Conservation (phyloP, 1,140 invertebrate species). For the Cryptotermes secundus region DNA sequence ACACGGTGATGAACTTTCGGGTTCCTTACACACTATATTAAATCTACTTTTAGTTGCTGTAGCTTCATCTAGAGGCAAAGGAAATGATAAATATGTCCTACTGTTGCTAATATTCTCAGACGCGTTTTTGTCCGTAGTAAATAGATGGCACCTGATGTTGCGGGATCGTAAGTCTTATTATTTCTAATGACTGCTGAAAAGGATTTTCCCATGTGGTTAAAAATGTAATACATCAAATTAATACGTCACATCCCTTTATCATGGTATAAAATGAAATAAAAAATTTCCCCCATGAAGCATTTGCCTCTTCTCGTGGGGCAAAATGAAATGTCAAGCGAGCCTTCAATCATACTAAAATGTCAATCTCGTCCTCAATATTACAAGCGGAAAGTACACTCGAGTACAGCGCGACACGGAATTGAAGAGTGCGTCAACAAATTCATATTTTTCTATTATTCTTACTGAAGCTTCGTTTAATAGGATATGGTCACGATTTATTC, state of each 20-base stretch:
- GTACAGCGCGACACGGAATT: not conserved
- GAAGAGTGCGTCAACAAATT: not conserved
- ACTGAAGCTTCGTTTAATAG: too few species aligned
- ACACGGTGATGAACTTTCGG: too few species aligned
- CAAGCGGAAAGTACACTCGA: not conserved
- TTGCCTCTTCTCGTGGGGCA: not conserved
- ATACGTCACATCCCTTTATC: not conserved
- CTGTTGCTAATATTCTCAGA: not conserved
- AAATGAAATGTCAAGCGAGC: not conserved
- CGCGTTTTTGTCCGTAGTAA: not conserved
- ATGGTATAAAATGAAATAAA: not conserved
- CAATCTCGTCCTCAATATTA: not conserved
- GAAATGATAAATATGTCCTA: too few species aligned
- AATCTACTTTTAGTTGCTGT: too few species aligned
- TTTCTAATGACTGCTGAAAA: not conserved
- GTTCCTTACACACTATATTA: too few species aligned
- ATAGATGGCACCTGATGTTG: not conserved
- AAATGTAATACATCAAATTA: not conserved
- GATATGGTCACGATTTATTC: not conserved
- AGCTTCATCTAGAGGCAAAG: too few species aligned
- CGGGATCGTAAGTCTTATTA: not conserved
- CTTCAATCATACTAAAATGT: slow-evolving; percentile 12
- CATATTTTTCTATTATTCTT: too few species aligned
- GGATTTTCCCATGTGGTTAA: slow-evolving; percentile 1
- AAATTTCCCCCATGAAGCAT: slow-evolving; percentile 13